These are phyloP conservation scores for Isoperla grammatica DNA, from an alignment of 2,888 invertebrate species.

Conservation along the genomic window DNA sequence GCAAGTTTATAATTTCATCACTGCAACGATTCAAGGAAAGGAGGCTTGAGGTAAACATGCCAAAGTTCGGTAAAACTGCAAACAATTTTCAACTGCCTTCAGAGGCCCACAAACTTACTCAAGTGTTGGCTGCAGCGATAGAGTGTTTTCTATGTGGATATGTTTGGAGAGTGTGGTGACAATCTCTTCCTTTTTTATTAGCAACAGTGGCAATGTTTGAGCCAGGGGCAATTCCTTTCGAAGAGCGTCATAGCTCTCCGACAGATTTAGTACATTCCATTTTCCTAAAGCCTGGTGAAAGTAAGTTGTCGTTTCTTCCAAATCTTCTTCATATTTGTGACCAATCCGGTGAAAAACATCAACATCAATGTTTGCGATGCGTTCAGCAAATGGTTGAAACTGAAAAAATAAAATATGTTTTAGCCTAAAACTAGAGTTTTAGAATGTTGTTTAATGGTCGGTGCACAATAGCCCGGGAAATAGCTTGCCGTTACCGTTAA, in stretches of 20 bases:
- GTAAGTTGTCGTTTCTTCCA: slow-evolving; percentile 63
- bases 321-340: slow-evolving; percentile 64
- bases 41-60: too few species aligned
- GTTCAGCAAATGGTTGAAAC: slow-evolving; percentile 84
- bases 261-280: slow-evolving; percentile 85
- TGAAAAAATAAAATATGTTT: slow-evolving; percentile 45
- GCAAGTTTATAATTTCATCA: too few species aligned
- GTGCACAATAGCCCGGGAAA: too few species aligned
- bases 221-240: slow-evolving; percentile 67
- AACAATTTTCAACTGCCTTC: not conserved
- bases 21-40: too few species aligned
- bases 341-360: slow-evolving; percentile 81
- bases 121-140: slow-evolving; percentile 73
- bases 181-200: slow-evolving; percentile 73
- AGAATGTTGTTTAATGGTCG: too few species aligned
- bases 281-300: slow-evolving; percentile 79
- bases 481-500: too few species aligned
- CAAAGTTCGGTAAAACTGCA: too few species aligned
- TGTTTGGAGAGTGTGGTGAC: slow-evolving; percentile 66
- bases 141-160: slow-evolving; percentile 61
- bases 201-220: slow-evolving; percentile 72
- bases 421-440: too few species aligned
- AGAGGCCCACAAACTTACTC: slow-evolving; percentile 60
- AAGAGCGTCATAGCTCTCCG: slow-evolving; percentile 73
- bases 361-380: slow-evolving; percentile 78